Evolutionary conservation across 2,888 invertebrate genomes (phyloP), one percentile per base, ranked within the genome.

Genomic region (Polietes domitor): DNA sequence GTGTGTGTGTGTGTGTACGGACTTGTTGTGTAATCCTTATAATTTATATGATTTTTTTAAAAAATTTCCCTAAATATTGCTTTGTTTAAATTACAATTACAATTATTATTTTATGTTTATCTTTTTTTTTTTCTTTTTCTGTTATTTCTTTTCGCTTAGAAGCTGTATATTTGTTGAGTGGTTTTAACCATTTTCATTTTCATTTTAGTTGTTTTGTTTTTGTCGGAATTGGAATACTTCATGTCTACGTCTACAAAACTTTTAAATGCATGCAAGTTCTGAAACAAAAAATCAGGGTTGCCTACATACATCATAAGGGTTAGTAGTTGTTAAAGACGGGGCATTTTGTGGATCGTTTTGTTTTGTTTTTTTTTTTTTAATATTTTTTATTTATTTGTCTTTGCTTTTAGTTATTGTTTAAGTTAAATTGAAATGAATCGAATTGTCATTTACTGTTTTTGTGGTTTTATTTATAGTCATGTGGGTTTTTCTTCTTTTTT

Each of bases 61-160:
- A 85, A 85, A 83, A 86, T 86, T 89, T 87, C 86, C 85, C 86
- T 87, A 83, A 85, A 87, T 87, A 85, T 85, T 87, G 87, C 85
- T 82, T 89, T 86, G 83, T 86, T 87, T 87, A 88, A 86, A 85
- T 83, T 87, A 83, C 76, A 86, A 86, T 86, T 86, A 65, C 75
- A n/a, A n/a, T n/a, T n/a, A n/a, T n/a, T n/a, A n/a, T n/a, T n/a
- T n/a, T n/a, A n/a, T n/a, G n/a, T n/a, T n/a, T n/a, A n/a, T n/a
- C n/a, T n/a, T n/a, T 79, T 77, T 82, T 63, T 79, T 78, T 32
- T 71, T 21, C 41, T 78, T 70, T 73, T n/a, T n/a, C n/a, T 58
- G 17, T 80, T 43, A 55, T 61, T 43, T 68, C 76, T 77, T 47
- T 77, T 32, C 85, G 82, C 86, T 80, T 84, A 47, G 63, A 85